Percentiles rank a stretch among this genome's conserved stretches.
These are phyloP conservation scores for Aegotheles bennettii DNA, from an alignment of 2,113 vertebrate species.

Conservation along the genomic window DNA sequence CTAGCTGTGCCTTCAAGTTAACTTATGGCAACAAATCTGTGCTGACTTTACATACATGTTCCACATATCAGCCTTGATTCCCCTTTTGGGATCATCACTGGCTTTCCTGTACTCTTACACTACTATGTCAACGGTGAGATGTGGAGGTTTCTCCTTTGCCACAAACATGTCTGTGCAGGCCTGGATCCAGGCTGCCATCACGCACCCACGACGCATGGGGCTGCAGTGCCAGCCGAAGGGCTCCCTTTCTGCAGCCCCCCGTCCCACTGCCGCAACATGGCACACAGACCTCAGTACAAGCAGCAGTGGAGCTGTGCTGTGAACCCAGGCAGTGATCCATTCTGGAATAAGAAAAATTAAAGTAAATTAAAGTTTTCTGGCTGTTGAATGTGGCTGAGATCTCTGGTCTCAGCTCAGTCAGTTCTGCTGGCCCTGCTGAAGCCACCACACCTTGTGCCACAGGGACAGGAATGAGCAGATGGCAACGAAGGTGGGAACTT, in stretches of 20 bases:
- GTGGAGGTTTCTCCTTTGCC: background rate
- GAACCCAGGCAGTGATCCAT: background rate
- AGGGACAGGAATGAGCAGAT: background rate
- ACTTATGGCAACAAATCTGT: background rate
- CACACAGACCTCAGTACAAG: rapidly evolving
- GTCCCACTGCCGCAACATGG: background rate
- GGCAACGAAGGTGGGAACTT: background rate
- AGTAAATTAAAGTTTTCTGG: background rate
- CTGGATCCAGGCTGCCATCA: background rate
- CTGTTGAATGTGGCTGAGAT: background rate
- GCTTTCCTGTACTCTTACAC: background rate
- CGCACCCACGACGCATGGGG: rapidly evolving
- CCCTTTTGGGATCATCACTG: background rate
- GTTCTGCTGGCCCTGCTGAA: background rate
- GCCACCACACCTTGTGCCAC: background rate
- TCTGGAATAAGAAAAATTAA: background rate
- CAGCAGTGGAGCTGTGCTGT: background rate
- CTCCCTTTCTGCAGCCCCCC: background rate
- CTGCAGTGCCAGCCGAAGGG: background rate
- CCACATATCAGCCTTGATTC: background rate
- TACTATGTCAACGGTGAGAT: background rate
- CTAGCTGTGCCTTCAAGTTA: background rate
- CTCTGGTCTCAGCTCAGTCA: background rate
- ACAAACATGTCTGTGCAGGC: background rate
- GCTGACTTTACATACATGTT: background rate